Percentiles rank a stretch among this genome's conserved stretches.
Conservation (phyloP, 1,140 invertebrate genomes). For the Drosophila rufa region DNA sequence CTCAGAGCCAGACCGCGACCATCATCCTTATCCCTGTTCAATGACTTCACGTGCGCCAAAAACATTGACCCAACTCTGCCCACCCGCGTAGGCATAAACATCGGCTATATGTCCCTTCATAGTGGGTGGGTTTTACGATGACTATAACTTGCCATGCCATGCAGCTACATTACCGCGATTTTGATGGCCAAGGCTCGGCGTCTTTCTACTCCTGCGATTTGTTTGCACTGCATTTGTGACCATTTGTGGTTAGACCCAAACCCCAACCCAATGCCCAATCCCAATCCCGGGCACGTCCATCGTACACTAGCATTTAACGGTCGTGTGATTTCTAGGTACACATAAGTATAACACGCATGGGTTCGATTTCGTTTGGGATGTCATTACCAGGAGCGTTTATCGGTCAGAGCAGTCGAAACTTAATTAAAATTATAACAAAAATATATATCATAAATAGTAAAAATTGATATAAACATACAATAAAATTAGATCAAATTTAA, state of each 20-base stretch:
- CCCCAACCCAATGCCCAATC: conserved; percentile 6
- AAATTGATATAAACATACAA: too few relatives aligned
- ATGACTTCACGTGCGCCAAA: conserved; percentile 59
- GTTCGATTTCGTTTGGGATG: conserved; percentile 49
- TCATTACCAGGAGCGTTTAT: conserved; percentile 54
- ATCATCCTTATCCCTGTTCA: conserved; percentile 28
- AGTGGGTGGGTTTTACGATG: conserved; percentile 54
- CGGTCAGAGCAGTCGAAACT: not conserved
- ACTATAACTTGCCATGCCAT: conserved; percentile 58
- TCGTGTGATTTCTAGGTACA: conserved; percentile 52
- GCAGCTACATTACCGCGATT: conserved; percentile 45
- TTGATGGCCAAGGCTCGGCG: conserved; percentile 65
- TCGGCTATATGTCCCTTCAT: conserved; percentile 13
- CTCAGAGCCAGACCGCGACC: not conserved
- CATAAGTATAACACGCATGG: conserved; percentile 50
- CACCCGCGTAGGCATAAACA: conserved; percentile 41
- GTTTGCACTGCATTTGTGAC: conserved; percentile 72
- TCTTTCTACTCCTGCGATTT: conserved; percentile 47
- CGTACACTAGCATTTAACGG: conserved; percentile 57
- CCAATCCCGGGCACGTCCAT: conserved; percentile 13
- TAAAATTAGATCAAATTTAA: too few relatives aligned
- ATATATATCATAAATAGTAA: too few relatives aligned
- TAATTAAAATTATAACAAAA: too few relatives aligned
- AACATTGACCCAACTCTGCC: conserved; percentile 59
- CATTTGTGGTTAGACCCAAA: conserved; percentile 42